Base-by-base conservation (phyloP, 2,113 vertebrate species). In the Mugil cephalus region DNA sequence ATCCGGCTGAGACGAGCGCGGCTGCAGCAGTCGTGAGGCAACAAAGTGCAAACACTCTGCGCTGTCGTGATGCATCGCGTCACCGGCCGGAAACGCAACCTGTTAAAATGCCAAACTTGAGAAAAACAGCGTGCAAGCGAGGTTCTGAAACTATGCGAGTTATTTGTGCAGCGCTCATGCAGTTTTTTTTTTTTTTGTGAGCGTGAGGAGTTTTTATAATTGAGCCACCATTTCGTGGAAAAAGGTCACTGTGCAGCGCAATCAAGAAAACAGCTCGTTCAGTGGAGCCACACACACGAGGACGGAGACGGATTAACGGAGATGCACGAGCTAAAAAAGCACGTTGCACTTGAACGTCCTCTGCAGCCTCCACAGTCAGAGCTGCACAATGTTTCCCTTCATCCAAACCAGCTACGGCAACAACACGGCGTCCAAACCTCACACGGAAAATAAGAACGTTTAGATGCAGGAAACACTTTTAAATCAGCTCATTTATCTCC, bases 41-140 rank as follows among this genome's bases (percentile, higher is more conserved):
- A 83, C 64, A 61, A 55, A 77, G 69, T 54, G 15, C 68, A 82
- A 84, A 87, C 74, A 76, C 70, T 38, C 12, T n/a, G n/a, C 14
- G 9, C 52, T 62, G 65, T 76, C 35, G 2, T 46, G 60, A 42
- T 72, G 54, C 61, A 61, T 64, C n/a, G 4, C 13, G 3, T 78
- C 74, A 55, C n/a, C 18, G 0, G 10, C 55, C 35, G 10, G 54
- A 70, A 80, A 74, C 51, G 17, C 24, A 40, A 78, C 65, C 60
- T 30, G 59, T 54, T 84, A 53, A 74, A 82, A 70, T 70, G 24
- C 35, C 55, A 74, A n/a, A 48, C n/a, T 40, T 48, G 40, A 12
- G 40, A 56, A 75, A 77, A 80, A n/a, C n/a, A n/a, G n/a, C n/a
- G n/a, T 2, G 3, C 10, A 10, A 11, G 38, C 15, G 36, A 72